Evolutionary conservation across 2,888 invertebrate species (phyloP).

Genomic region (Druceiella hillmani): DNA sequence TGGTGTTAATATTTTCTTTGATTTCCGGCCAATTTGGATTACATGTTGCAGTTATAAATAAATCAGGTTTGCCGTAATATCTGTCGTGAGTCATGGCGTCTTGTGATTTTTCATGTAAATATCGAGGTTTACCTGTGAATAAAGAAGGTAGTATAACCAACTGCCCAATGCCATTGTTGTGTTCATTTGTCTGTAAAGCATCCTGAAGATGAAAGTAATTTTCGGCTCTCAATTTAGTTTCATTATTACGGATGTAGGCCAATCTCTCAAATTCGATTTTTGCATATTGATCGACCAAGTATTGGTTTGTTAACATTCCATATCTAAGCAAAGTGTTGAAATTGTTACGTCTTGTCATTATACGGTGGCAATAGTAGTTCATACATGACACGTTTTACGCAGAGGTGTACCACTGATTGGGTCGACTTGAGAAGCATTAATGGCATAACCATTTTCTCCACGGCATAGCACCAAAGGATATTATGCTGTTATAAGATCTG

Average conservation of each 20-base stretch:
- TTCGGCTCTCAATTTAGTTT: background rate
- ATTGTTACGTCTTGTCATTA: no score
- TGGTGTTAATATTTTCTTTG: conserved; percentile 19
- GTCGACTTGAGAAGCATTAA: no score
- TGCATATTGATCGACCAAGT: background rate
- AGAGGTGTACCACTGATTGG: no score
- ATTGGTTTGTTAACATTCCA: no score
- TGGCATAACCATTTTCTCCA: no score
- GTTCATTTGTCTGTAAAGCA: background rate
- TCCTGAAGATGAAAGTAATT: background rate
- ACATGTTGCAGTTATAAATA: conserved; percentile 13
- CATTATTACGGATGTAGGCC: background rate
- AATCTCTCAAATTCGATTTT: background rate
- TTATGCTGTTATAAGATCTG: no score
- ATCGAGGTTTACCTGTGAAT: conserved; percentile 19
- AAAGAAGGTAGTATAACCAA: conserved; percentile 19
- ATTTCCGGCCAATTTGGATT: conserved; percentile 16
- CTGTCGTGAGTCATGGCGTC: conserved; percentile 3
- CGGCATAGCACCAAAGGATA: no score
- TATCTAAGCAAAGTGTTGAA: no score
- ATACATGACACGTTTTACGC: no score
- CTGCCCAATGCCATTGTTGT: conserved; percentile 8
- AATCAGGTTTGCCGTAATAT: conserved; percentile 12
- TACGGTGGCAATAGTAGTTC: no score
- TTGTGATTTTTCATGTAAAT: conserved; percentile 17